phyloP scores from a whole-genome alignment of 2,888 invertebrate genomes.

The Anorthoa munda region DNA sequence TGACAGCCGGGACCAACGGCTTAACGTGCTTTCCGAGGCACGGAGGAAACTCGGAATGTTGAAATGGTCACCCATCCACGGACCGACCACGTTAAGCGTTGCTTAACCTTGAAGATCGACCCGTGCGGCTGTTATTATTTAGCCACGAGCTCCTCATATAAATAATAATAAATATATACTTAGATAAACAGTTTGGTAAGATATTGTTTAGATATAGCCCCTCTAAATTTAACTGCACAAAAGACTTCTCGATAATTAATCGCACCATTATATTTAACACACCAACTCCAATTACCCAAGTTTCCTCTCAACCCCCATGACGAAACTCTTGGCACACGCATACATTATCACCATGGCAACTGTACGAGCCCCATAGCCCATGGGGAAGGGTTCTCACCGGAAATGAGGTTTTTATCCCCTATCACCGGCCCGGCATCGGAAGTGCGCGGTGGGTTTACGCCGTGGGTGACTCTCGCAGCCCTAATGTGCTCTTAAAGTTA shows the following conservation, averaged over 20 bases:
- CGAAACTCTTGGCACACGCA: constrained; percentile 38
- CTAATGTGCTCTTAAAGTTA: constrained; percentile 48
- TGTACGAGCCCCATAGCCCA: constrained; percentile 67
- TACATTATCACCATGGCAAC: constrained; percentile 71
- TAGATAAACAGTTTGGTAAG: too few relatives aligned
- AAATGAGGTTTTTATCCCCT: constrained; percentile 87
- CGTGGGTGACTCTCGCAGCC: constrained; percentile 61
- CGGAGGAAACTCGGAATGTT: too few relatives aligned
- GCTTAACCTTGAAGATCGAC: too few relatives aligned
- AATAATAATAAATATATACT: too few relatives aligned
- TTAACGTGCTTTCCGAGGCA: too few relatives aligned
- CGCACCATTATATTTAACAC: not conserved
- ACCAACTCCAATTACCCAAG: constrained; percentile 9
- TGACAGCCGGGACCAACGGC: too few relatives aligned
- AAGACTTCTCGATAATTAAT: not conserved
- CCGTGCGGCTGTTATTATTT: too few relatives aligned
- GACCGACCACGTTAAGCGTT: too few relatives aligned
- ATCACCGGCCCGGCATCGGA: constrained; percentile 75
- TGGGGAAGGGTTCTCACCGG: constrained; percentile 83
- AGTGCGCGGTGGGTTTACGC: constrained; percentile 70
- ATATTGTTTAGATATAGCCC: too few relatives aligned
- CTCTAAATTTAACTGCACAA: not conserved
- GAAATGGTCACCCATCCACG: too few relatives aligned
- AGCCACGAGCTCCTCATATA: too few relatives aligned
- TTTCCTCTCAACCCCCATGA: constrained; percentile 32